A percentile compares a stretch with the other conserved stretches of the same genome.
Evolutionary conservation across 2,797 vertebrate genomes (phyloP).

Genomic region (Huso huso): DNA sequence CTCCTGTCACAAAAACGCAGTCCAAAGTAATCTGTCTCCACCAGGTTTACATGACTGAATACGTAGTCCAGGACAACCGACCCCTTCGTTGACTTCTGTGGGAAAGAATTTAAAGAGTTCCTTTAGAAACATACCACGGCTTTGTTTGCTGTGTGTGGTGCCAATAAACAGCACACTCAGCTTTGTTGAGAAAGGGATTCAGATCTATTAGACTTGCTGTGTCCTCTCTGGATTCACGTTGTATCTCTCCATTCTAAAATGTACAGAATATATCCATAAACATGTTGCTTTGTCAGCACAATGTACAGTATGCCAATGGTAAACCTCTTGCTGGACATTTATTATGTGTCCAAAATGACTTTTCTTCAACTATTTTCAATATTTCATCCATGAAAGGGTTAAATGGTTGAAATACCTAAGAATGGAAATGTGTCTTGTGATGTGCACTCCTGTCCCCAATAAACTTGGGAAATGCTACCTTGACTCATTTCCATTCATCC

Average conservation of each 20-base stretch:
- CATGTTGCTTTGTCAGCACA: neutral
- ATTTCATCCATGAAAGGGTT: too few relatives aligned
- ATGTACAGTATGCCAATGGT: neutral
- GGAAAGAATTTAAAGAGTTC: conserved; percentile 57
- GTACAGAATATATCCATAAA: neutral
- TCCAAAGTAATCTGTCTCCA: conserved; percentile 81
- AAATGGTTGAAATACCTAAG: too few relatives aligned
- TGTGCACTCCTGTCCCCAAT: too few relatives aligned
- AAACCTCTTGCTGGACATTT: too few relatives aligned
- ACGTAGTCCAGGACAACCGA: conserved; percentile 73
- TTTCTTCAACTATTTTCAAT: too few relatives aligned
- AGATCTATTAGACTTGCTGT: conserved; percentile 21
- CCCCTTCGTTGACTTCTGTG: conserved; percentile 78
- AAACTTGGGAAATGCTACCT: too few relatives aligned
- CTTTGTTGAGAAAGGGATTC: conserved; percentile 15
- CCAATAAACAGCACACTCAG: conserved; percentile 36
- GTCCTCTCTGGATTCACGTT: too few relatives aligned
- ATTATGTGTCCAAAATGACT: too few relatives aligned
- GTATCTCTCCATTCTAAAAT: too few relatives aligned
- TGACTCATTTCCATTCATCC: too few relatives aligned
- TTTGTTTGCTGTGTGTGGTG: conserved; percentile 36
- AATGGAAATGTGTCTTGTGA: too few relatives aligned
- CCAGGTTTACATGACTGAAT: conserved; percentile 73
- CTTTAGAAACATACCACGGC: conserved; percentile 39
- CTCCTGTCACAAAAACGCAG: conserved; percentile 78